Base-by-base conservation (phyloP, 2,888 invertebrate genomes). In the Pheosia tremula region DNA sequence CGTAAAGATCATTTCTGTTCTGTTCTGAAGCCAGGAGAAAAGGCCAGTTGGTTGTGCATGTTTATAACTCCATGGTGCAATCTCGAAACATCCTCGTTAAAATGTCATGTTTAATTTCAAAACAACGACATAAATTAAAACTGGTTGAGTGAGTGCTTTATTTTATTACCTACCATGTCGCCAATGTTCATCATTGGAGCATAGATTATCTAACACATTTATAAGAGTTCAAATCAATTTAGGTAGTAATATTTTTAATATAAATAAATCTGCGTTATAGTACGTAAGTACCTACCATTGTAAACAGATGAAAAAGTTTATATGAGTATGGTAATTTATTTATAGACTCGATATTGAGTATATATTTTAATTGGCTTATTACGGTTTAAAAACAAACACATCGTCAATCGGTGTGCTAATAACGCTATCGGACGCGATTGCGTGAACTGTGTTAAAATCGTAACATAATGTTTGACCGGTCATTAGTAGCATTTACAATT, bases 401-500 rank as follows among this genome's bases (percentile, higher is more conserved):
- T 11, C 47, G n/a, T 5, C 11, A 47, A 9, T n/a, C 47, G 47
- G 47, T 5, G 11, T 70, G 66, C 68, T 63, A 54, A 9, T 38
- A 62, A 56, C 60, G 13, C 53, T 66, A 39, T 72, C 64, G 57
- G 60, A 64, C 58, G 69, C 69, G 52, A 62, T 72, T 75, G 71
- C 62, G 70, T 73, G 66, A 75, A 71, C 77, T 72, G 72, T 72
- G 80, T 74, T 78, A 79, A 81, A 81, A 77, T 66, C 63, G 70
- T 74, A 79, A 71, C 80, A 77, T 81, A 79, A 79, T 77, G 63
- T 71, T 54, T 57, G 71, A 64, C 57, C 66, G 71, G 74, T 84
- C 80, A 87, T 89, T 90, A 89, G 80, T 82, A 77, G 64, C 41
- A 24, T 43, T 72, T 78, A 66, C 80, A 85, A 88, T 93, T 24